Evolutionary conservation across 1,140 invertebrate genomes (phyloP).

Genomic region (Papilio xuthus): DNA sequence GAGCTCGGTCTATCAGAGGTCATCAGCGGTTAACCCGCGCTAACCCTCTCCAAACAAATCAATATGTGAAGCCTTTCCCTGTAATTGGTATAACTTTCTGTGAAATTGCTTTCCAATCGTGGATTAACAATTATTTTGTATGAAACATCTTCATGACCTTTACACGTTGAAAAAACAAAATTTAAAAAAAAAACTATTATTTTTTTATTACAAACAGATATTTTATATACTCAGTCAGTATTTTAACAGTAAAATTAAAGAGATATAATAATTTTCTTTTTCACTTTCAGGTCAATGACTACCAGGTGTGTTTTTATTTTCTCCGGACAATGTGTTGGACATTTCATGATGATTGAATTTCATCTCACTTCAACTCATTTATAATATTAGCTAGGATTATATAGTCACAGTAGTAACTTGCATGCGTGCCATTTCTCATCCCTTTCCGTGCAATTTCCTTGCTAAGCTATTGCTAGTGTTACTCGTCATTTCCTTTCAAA

Average conservation of each 20-base stretch:
- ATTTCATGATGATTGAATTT: no score
- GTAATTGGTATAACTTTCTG: conserved; percentile 36
- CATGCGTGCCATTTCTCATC: neutral
- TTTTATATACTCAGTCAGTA: no score
- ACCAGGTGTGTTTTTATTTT: no score
- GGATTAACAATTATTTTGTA: neutral
- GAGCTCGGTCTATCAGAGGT: conserved; percentile 25
- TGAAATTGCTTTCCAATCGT: conserved; percentile 36
- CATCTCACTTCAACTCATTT: neutral
- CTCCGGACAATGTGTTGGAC: no score
- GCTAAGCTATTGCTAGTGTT: neutral
- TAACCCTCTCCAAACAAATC: conserved; percentile 39
- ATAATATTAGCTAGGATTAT: neutral
- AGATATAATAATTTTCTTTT: no score
- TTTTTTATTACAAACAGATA: no score
- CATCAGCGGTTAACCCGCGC: conserved; percentile 34
- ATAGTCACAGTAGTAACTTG: neutral
- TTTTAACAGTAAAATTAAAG: no score
- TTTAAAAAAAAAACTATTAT: no score
- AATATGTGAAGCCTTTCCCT: conserved; percentile 37
- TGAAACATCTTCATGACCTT: neutral
- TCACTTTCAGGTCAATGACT: no score
- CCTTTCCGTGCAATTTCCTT: neutral
- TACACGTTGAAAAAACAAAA: neutral
- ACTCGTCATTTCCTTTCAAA: conserved; percentile 16